Base-by-base conservation (phyloP, 2,797 vertebrate genomes). In the Hemitrygon akajei region DNA sequence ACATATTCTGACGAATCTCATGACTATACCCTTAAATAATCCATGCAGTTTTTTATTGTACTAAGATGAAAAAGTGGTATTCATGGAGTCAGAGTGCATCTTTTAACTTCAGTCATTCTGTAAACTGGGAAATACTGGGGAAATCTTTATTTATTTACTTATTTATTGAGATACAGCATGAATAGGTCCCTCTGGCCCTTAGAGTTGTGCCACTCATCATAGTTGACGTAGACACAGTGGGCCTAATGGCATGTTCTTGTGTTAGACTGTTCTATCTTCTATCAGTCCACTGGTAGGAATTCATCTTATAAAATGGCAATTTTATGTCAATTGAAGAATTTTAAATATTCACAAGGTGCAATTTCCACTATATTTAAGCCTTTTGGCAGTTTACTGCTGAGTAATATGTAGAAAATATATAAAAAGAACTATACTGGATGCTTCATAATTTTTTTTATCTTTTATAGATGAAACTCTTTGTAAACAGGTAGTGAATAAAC, bases 401-500 rank as follows among this genome's bases (percentile, higher is more conserved):
- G 34, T 37, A 22, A 40, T 69, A 89, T 89, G n/a, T 37, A n/a
- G 63, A 89, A 63, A 34, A 18, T 6, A 11, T 58, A 66, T n/a
- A 87, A 16, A 56, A 69, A 66, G 37, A 56, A 94, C 95, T 75
- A 22, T 94, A 94, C 95, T 94, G 71, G 34, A 92, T 92, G 91
- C 22, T 87, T 63, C 91, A 47, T 40, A 91, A 71, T 92, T 75
- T 30, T 81, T 93, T 75, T 93, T 75, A 92, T 95, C 95, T 95
- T 94, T 94, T 95, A 95, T 95, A 97, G 96, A 96, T 95, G 96
- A 97, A 95, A 94, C 95, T 84, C 95, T 96, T 89, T 96, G 96
- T 95, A 97, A 97, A 94, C 96, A 96, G 94, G 93, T 94, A 14
- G 94, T 95, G 91, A 96, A 94, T 94, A 97, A 96, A 95, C 95